Conservation (phyloP, 2,113 vertebrate genomes). For the Saguinus imperator region DNA sequence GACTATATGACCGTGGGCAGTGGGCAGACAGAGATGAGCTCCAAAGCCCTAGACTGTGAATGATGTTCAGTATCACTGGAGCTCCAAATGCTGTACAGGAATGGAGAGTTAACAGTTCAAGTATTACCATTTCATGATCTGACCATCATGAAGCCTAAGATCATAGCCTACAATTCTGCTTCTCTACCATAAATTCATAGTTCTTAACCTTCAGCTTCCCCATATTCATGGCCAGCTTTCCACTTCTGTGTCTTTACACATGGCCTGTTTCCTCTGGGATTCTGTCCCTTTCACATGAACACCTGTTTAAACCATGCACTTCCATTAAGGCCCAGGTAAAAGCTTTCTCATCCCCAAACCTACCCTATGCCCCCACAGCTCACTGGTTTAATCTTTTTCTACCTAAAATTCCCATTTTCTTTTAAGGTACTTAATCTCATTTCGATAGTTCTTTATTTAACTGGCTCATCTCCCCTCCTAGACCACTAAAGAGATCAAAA, state of each 20-base stretch:
- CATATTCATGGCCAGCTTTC: neutral
- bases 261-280: neutral
- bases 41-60: neutral
- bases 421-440: neutral
- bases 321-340: neutral
- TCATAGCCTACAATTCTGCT: neutral
- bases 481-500: neutral
- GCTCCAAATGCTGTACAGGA: neutral
- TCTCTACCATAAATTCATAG: neutral
- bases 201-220: neutral
- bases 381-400: neutral
- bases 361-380: neutral
- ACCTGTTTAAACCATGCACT: neutral
- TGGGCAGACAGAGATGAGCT: neutral
- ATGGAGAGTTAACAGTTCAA: neutral
- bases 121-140: neutral
- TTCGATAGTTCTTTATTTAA: neutral
- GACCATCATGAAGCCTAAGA: neutral
- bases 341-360: neutral
- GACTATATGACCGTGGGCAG: neutral
- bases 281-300: neutral
- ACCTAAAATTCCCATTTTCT: neutral
- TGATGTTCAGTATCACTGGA: neutral
- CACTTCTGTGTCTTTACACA: neutral
- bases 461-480: neutral